Base-by-base conservation (phyloP, 2,797 vertebrate species). In the Chiloscyllium punctatum region DNA sequence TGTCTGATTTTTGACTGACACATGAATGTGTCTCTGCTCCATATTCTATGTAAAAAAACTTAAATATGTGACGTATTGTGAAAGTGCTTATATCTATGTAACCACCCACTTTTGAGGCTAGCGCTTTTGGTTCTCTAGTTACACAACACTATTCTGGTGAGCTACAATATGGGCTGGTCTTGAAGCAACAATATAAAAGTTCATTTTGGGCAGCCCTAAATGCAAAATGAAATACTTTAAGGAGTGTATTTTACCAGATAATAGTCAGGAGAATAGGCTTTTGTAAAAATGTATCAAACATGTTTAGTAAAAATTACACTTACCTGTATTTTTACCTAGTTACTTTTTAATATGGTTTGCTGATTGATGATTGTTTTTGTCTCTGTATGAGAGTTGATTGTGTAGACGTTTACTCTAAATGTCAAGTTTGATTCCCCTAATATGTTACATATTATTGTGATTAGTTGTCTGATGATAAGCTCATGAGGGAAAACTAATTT, bases 51-150 rank as follows among this genome's bases (percentile, higher is more conserved):
- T 16, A 68, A 37, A 23, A 66, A 27, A 37, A 21, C 90, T 68
- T 57, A 90, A 62, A 90, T 90, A 90, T 4, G 18, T 92, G 88
- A 92, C 90, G 18, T n/a, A 92, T 92, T 92, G 21, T 92, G 90
- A 21, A 48, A 42, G 33, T 69, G 87, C 33, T 90, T n/a, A 69
- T 21, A 69, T 92, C 57, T 62, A 62, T 62, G 57, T 9, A 9
- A 11, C 57, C 11, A 11, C 57, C 90, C 90, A 42, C 30, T 33
- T 42, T 68, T 42, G 21, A 92, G 9, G 21, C 57, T 7, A 91
- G 33, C 15, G 21, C 8, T 66, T 91, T n/a, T 57, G 66, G 5
- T 68, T n/a, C 23, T 37, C n/a, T 18, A 11, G 62, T 92, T 68
- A 18, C n/a, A 25, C 62, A 25, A 18, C 23, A 66, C 6, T 27